phyloP scores from a whole-genome alignment of 2,888 invertebrate species.

The Odontothrips loti region DNA sequence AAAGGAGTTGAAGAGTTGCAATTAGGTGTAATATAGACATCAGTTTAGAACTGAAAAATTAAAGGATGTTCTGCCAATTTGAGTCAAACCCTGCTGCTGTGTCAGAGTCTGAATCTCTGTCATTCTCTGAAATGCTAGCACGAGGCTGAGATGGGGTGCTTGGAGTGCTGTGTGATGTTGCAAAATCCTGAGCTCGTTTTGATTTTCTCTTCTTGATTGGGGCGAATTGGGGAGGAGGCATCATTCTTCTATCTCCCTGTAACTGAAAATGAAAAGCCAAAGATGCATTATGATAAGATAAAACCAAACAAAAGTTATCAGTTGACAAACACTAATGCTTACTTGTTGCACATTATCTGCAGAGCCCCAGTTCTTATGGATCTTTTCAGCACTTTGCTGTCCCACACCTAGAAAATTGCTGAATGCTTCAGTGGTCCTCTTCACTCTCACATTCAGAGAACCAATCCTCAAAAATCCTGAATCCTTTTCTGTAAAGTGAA shows the following conservation, averaged over 20 bases:
- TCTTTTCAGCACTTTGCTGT: slow-evolving; percentile 57
- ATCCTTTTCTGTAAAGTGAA: slow-evolving; percentile 67
- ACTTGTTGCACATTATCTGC: slow-evolving; percentile 78
- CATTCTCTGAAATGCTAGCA: slow-evolving; percentile 41
- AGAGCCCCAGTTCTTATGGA: slow-evolving; percentile 85
- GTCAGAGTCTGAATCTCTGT: slow-evolving; percentile 75
- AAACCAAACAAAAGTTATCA: slow-evolving; percentile 23
- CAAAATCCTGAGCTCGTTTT: slow-evolving; percentile 53
- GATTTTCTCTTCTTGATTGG: slow-evolving; percentile 66
- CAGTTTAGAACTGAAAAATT: background rate
- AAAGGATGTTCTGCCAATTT: slow-evolving; percentile 56
- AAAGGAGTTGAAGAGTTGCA: background rate
- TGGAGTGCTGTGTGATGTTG: slow-evolving; percentile 57
- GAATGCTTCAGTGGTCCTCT: slow-evolving; percentile 88
- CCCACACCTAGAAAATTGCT: slow-evolving; percentile 85
- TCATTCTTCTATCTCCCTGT: slow-evolving; percentile 57
- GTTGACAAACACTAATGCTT: slow-evolving; percentile 33
- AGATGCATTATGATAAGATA: slow-evolving; percentile 35
- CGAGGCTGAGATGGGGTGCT: slow-evolving; percentile 62
- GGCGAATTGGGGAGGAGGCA: slow-evolving; percentile 71
- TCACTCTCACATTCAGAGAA: slow-evolving; percentile 84
- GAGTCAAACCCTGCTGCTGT: slow-evolving; percentile 82
- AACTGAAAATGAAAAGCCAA: slow-evolving; percentile 36
- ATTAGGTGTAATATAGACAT: too few species aligned
- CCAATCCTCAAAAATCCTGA: slow-evolving; percentile 86